Percentiles rank a stretch among this genome's conserved stretches.
Evolutionary conservation across 2,113 vertebrate genomes (phyloP).

Genomic region (Elachura formosa): DNA sequence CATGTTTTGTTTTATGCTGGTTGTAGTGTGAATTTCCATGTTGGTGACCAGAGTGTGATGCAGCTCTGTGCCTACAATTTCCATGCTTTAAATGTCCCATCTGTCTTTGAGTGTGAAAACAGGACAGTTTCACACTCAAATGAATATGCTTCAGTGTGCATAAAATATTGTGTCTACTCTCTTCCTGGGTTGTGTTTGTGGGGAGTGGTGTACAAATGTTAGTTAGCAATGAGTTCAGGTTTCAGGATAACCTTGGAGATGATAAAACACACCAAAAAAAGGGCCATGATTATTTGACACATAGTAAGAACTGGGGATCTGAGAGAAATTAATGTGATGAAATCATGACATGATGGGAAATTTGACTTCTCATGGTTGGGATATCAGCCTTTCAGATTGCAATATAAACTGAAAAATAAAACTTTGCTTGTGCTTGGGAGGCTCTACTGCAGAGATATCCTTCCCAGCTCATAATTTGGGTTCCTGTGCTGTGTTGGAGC

Average conservation of each 20-base stretch:
- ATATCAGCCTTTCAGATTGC: background rate
- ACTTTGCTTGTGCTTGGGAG: background rate
- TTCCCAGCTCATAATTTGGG: background rate
- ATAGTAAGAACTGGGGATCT: background rate
- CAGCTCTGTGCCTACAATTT: background rate
- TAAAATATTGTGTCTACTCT: conserved; percentile 7
- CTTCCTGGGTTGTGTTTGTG: background rate
- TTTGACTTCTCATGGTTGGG: background rate
- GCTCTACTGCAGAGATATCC: background rate
- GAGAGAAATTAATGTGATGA: background rate
- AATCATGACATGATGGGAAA: background rate
- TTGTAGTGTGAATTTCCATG: background rate
- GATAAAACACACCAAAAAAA: background rate
- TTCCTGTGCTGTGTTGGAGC: background rate
- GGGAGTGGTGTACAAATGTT: background rate
- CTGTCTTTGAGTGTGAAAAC: background rate
- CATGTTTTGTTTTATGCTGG: background rate
- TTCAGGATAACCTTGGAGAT: background rate
- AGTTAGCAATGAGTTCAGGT: background rate
- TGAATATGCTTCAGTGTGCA: conserved; percentile 15
- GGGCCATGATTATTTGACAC: background rate
- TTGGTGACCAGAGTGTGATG: background rate
- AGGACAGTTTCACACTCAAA: too few species aligned
- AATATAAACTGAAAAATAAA: background rate
- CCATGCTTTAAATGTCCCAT: background rate